Evolutionary conservation across 1,140 invertebrate species (phyloP), one percentile per base, ranked within the genome.

Genomic region (Brachionus angularis): DNA sequence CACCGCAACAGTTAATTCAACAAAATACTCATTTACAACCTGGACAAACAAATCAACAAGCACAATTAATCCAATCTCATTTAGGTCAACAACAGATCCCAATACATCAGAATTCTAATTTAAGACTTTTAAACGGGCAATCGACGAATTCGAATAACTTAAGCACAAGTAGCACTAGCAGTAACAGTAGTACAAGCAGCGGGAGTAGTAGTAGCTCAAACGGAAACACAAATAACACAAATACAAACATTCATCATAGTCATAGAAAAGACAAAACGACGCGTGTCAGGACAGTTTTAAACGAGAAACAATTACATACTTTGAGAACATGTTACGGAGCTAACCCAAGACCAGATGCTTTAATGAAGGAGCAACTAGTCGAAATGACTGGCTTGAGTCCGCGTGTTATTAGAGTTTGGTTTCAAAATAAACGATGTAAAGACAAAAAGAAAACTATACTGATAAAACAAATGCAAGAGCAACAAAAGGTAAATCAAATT

Each of bases 291-390:
- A 98, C 95, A 1, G 96, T 99, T 2, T 86, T 98, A 3, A 98
- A 96, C 81, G 96, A 99, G 81, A 96, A 97, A 81, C 96, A 99
- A 79, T 84, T 99, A 74, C 93, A 96, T 83, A 98, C 94, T 1
- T 83, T 99, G 31, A 77, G 84, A 23, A 85, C 84, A 21, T 96
- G 93, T 83, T 98, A 98, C 83, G 90, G 89, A 47, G 92, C 92
- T 34, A 99, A 99, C 84, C 93, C 94, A 33, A 84, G 96, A 50
- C 96, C 96, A 12, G 96, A 99, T 83, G 95, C 95, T 8, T 85
- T 97, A 27, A 97, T 98, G 93, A 98, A 99, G 84, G 96, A 99
- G 79, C 93, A 98, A 79, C 84, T 99, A 61, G 94, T 97, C 10
- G 96, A 98, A 81, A 96, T 97, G 93, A 99, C 96, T 0, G 88